phyloP scores from a whole-genome alignment of 2,113 vertebrate genomes.

The Albula goreensis region DNA sequence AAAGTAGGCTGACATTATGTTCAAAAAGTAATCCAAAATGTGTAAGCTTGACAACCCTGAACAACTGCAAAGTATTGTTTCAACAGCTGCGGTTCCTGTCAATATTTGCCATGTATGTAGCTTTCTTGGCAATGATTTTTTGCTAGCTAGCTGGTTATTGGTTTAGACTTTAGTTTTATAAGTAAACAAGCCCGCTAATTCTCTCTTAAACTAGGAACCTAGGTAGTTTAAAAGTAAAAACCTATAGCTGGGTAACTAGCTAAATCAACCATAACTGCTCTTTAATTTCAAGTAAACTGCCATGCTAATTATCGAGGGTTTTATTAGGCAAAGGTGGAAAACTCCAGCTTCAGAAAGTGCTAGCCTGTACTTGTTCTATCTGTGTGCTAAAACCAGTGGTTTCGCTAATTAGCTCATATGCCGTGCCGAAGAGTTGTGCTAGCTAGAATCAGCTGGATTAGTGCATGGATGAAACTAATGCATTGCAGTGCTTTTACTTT shows the following conservation, averaged over 20 bases:
- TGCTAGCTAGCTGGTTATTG: no score
- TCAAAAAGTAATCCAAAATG: neutral
- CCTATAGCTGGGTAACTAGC: neutral
- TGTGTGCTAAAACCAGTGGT: no score
- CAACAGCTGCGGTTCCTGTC: neutral
- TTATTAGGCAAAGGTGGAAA: no score
- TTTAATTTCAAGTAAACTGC: neutral
- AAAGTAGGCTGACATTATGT: neutral
- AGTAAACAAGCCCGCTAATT: neutral
- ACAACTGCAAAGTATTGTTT: neutral
- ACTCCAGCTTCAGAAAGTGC: no score
- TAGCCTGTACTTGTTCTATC: no score
- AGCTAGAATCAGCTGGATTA: no score
- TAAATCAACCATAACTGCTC: neutral
- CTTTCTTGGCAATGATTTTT: no score
- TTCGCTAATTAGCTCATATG: no score
- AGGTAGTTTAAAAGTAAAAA: neutral
- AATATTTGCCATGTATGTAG: neutral
- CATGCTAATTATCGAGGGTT: neutral
- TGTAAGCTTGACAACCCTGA: neutral
- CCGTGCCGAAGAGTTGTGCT: no score
- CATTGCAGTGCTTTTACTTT: no score
- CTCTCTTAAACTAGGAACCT: neutral
- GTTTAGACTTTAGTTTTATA: no score
- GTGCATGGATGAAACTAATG: no score